A percentile compares a stretch with the other conserved stretches of the same genome.
Conservation (phyloP, 2,888 invertebrate genomes). For the Calliscelio sp. region DNA sequence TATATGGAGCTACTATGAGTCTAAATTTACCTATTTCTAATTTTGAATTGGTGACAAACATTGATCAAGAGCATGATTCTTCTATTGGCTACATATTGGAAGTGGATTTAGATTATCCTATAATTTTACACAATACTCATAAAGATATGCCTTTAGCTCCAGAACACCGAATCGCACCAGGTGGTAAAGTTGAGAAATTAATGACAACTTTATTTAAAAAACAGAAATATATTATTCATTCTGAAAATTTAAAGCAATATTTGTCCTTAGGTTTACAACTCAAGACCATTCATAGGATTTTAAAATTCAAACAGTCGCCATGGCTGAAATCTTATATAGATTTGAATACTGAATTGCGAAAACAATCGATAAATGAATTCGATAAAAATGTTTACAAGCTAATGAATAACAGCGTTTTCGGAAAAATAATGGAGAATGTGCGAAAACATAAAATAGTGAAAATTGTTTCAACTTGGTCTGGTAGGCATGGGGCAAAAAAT, state of each 20-base stretch:
- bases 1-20: conserved; percentile 28
- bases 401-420: conserved; percentile 47
- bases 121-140: conserved; percentile 16
- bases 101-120: conserved; percentile 24
- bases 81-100: background rate
- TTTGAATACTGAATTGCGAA: conserved; percentile 3
- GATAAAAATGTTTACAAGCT: conserved; percentile 28
- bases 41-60: conserved; percentile 45
- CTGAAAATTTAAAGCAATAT: conserved; percentile 23
- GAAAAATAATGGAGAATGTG: conserved; percentile 77
- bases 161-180: background rate
- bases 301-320: background rate
- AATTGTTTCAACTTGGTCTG: conserved; percentile 44
- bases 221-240: conserved; percentile 20
- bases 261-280: background rate
- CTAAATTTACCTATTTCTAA: background rate
- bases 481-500: conserved; percentile 70
- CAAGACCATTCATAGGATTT: background rate
- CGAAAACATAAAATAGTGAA: no score
- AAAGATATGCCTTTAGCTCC: conserved; percentile 20
- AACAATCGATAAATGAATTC: conserved; percentile 1
- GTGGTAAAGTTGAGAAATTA: conserved; percentile 8
- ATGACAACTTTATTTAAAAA: conserved; percentile 13
- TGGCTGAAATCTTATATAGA: conserved; percentile 12
- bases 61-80: conserved; percentile 3